A percentile compares a stretch with the other conserved stretches of the same genome.
These are phyloP conservation scores for Eupleurogrammus muticus DNA, from an alignment of 2,797 vertebrate genomes.

Conservation along the genomic window DNA sequence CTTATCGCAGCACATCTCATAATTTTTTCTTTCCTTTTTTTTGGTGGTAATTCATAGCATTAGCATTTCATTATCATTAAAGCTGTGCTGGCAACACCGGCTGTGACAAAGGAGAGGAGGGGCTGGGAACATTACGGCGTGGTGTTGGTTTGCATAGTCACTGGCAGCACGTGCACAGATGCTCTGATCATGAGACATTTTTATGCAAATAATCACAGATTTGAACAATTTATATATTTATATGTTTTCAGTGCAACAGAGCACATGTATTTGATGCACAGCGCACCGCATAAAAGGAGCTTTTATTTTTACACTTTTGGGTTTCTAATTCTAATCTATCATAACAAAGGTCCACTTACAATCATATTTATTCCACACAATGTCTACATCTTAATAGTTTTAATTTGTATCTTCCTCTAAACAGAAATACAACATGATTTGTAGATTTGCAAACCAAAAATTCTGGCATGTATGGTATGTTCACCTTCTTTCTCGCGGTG, in stretches of 20 bases:
- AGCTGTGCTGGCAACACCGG: slow-evolving; percentile 14
- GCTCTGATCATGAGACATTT: slow-evolving; percentile 25
- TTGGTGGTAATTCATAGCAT: slow-evolving; percentile 37
- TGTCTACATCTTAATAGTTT: neutral
- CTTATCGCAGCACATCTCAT: slow-evolving; percentile 53
- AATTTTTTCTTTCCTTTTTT: slow-evolving; percentile 30
- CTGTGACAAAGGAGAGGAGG: neutral
- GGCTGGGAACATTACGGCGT: neutral
- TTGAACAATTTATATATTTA: slow-evolving; percentile 7
- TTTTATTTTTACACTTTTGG: neutral
- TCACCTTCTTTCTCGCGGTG: neutral
- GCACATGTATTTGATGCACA: neutral
- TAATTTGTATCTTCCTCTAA: neutral
- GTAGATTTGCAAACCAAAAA: neutral
- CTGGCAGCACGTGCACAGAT: neutral
- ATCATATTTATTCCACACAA: neutral
- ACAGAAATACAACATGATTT: neutral
- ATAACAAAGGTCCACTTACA: slow-evolving; percentile 4
- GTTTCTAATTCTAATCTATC: slow-evolving; percentile 4
- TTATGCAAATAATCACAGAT: slow-evolving; percentile 9
- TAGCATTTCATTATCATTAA: slow-evolving; percentile 54
- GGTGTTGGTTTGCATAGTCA: slow-evolving; percentile 23
- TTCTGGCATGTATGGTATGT: neutral
- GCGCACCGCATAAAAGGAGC: neutral
- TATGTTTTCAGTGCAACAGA: neutral